Evolutionary conservation across 2,797 vertebrate species (phyloP), one percentile per base, ranked within the genome.

Genomic region (Sternarchorhynchus goeldii): DNA sequence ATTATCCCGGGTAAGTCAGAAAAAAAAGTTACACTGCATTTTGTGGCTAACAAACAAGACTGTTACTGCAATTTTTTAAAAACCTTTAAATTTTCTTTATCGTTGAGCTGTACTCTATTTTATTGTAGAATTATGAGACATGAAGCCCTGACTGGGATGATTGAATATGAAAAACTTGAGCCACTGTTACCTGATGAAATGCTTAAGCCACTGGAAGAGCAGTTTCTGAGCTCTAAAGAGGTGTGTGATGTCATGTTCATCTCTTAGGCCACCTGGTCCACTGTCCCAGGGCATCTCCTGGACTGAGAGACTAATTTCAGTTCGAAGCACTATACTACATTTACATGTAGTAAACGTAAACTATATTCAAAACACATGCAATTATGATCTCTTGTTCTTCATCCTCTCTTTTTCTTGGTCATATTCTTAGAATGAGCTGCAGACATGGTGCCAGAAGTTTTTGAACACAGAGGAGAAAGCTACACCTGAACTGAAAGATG

Each of bases 1-100:
- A 89, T 32, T 99, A 98, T 83, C 96, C 95, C 73, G 88, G 89
- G 97, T 99, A 88, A 95, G 96, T 87, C 17, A 62, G 5, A 3
- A 25, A 25, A 25, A 25, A 20, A 55, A 69, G 17, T 66, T 7
- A 50, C 7, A 6, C 3, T 63, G 20, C 57, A 73, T 73, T 64
- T n/a, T 75, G 2, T 72, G 59, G 58, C 36, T 53, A 50, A 39
- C 32, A 73, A 36, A 14, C 18, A 29, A 63, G 20, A 10, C 14
- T 21, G 56, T n/a, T 41, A 57, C 39, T 18, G 45, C 45, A 12
- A 4, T 4, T 36, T 36, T 50, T 50, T 50, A 45, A 45, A 45
- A 45, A 45, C 6, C 6, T 45, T 45, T 8, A 45, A 45, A 29
- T 4, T n/a, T 55, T 7, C 62, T 20, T 41, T 3, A 2, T 34